Percentiles rank a stretch among this genome's conserved stretches.
These are phyloP conservation scores for Rhodinocichla rosea DNA, from an alignment of 2,113 vertebrate genomes.

Conservation along the genomic window DNA sequence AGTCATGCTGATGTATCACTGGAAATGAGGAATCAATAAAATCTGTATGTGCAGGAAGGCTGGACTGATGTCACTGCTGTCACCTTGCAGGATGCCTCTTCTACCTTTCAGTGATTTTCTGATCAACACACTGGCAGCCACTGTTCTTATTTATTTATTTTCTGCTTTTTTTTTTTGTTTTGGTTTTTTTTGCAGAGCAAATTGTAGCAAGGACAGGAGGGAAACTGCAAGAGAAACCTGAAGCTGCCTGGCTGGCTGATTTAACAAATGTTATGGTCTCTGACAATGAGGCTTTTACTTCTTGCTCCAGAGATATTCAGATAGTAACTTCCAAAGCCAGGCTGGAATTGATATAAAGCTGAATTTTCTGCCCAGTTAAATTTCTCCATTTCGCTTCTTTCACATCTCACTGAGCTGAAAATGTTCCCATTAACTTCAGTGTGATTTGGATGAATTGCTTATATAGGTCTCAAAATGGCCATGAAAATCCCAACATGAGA, in stretches of 20 bases:
- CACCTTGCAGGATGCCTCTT: not conserved
- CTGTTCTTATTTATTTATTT: not conserved
- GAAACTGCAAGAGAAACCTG: constrained; percentile 5
- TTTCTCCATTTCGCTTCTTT: not conserved
- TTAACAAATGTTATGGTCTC: not conserved
- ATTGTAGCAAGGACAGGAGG: not conserved
- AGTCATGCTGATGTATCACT: not conserved
- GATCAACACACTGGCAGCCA: not conserved
- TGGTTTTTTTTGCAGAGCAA: not conserved
- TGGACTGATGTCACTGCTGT: not conserved
- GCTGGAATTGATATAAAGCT: not conserved
- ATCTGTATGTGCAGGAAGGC: not conserved
- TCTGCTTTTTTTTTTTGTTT: not conserved
- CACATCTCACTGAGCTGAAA: not conserved
- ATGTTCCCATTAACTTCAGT: not conserved
- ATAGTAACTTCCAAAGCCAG: not conserved
- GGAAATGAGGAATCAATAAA: not conserved
- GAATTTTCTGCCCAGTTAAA: not conserved
- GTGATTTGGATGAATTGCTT: not conserved
- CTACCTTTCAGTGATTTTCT: not conserved
- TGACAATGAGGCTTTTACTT: constrained; percentile 28
- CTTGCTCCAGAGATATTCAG: constrained; percentile 11
- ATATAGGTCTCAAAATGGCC: not conserved
- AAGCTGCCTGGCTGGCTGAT: not conserved
- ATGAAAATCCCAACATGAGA: not conserved